Conservation (phyloP, 2,888 invertebrate genomes). For the Dioctria rufipes region DNA sequence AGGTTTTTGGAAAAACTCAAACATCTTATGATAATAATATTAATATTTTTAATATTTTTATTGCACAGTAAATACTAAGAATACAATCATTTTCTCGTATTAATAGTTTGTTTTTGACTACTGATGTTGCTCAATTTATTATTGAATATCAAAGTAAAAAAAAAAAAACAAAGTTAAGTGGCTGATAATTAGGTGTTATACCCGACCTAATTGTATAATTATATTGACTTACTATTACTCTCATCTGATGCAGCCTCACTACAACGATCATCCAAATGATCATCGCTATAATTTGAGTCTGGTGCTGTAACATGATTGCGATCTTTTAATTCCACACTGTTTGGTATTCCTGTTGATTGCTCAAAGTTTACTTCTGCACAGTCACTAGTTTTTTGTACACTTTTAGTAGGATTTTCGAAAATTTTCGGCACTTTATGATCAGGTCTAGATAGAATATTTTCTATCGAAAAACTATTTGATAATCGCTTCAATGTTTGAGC, state of each 20-base stretch:
- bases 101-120: too few species aligned
- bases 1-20: too few species aligned
- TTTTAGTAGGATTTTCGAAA: conserved; percentile 2
- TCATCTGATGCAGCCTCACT: conserved; percentile 70
- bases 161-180: too few species aligned
- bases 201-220: too few species aligned
- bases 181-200: too few species aligned
- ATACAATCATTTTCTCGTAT: too few species aligned
- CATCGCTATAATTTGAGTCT: conserved; percentile 56
- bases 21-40: too few species aligned
- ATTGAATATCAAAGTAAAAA: too few species aligned
- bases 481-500: conserved; percentile 68
- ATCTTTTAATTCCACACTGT: not conserved
- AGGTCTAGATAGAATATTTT: conserved; percentile 71
- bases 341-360: not conserved
- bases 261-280: conserved; percentile 66
- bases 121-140: too few species aligned
- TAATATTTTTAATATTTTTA: too few species aligned
- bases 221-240: conserved; percentile 67
- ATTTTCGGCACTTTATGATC: conserved; percentile 57
- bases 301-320: conserved; percentile 5
- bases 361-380: not conserved
- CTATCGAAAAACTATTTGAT: conserved; percentile 70
- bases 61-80: too few species aligned
- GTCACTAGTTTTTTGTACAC: not conserved